A percentile compares a stretch with the other conserved stretches of the same genome.
Evolutionary conservation across 1,140 invertebrate species (phyloP).

Genomic region (Tetraneura akinire): DNA sequence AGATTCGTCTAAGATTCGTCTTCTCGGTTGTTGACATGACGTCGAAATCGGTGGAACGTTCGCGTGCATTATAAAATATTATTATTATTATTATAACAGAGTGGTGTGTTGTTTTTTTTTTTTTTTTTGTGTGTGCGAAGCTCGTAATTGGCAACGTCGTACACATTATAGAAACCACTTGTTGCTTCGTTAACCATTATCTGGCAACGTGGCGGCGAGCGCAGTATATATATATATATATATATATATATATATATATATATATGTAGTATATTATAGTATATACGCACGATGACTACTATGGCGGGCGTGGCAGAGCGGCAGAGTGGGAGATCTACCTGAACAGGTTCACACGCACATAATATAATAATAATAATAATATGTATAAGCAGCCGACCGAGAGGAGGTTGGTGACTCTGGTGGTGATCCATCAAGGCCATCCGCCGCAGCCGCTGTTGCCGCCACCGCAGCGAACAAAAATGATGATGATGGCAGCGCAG

Average conservation of each 20-base stretch:
- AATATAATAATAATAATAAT: too few relatives aligned
- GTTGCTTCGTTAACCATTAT: slow-evolving; percentile 3
- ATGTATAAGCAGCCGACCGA: slow-evolving; percentile 8
- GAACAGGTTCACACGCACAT: slow-evolving; percentile 42
- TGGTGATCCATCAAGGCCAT: slow-evolving; percentile 46
- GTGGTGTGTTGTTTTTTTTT: not conserved
- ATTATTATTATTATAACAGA: too few relatives aligned
- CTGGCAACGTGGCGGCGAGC: slow-evolving; percentile 41
- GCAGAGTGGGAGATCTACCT: slow-evolving; percentile 43
- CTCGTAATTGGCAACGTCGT: slow-evolving; percentile 21
- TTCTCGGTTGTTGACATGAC: slow-evolving; percentile 43
- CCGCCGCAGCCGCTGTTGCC: slow-evolving; percentile 32
- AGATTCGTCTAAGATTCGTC: too few relatives aligned
- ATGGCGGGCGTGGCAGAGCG: not conserved
- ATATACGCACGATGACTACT: too few relatives aligned
- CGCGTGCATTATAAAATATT: not conserved
- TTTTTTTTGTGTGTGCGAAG: too few relatives aligned
- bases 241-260: too few relatives aligned
- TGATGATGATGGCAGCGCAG: not conserved
- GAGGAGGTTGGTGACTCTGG: slow-evolving; percentile 49
- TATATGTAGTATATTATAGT: too few relatives aligned
- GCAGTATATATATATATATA: too few relatives aligned
- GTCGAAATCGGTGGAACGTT: not conserved
- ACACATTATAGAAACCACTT: slow-evolving; percentile 23
- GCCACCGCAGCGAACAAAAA: not conserved